Percentiles rank a stretch among this genome's conserved stretches.
Evolutionary conservation across 2,113 vertebrate species (phyloP).

Genomic region (Australoheros scitulus): DNA sequence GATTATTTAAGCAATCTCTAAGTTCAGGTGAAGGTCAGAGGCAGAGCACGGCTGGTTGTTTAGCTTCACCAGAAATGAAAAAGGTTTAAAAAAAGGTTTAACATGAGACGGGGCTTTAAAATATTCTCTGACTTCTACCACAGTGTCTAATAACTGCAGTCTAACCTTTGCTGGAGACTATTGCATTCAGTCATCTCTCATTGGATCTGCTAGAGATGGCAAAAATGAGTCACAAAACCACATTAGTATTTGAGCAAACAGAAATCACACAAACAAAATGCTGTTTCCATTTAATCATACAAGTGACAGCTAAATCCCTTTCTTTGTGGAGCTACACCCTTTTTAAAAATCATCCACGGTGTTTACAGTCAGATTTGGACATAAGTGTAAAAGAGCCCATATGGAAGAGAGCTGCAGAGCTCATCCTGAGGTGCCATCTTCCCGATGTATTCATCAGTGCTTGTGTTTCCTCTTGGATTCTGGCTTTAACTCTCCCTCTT

Average conservation of each 20-base stretch:
- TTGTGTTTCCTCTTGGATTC: too few species aligned
- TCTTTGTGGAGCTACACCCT: conserved; percentile 15
- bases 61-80: conserved; percentile 24
- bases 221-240: conserved; percentile 27
- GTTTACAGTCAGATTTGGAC: conserved; percentile 37
- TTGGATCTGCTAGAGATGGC: conserved; percentile 5
- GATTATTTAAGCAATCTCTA: conserved; percentile 37
- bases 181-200: conserved; percentile 34
- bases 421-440: too few species aligned
- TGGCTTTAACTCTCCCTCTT: too few species aligned
- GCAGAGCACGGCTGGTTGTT: conserved; percentile 15
- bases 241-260: conserved; percentile 43
- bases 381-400: background rate
- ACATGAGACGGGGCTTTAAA: conserved; percentile 45
- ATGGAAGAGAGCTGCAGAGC: background rate
- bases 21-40: conserved; percentile 53
- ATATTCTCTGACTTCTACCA: conserved; percentile 25
- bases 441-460: too few species aligned
- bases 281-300: conserved; percentile 31
- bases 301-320: conserved; percentile 46
- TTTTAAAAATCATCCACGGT: conserved; percentile 13
- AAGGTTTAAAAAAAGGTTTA: conserved; percentile 26
- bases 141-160: conserved; percentile 28
- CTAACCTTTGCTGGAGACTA: conserved; percentile 33
- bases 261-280: conserved; percentile 31